A percentile compares a stretch with the other conserved stretches of the same genome.
These are phyloP conservation scores for Morpho deidamia DNA, from an alignment of 2,888 invertebrate species.

Conservation along the genomic window DNA sequence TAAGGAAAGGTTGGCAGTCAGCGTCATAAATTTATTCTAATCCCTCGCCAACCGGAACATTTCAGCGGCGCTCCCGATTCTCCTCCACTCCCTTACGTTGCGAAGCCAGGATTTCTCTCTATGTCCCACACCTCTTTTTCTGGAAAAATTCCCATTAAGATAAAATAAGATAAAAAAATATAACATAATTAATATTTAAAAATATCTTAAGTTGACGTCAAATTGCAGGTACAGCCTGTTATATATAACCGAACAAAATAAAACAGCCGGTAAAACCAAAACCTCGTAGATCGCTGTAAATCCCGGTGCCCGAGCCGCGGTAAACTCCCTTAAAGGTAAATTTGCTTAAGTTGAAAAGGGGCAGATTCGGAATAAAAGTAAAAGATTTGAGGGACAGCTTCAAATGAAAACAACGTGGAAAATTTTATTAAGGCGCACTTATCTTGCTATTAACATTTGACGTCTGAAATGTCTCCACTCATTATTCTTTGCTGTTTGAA, in stretches of 20 bases:
- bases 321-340: slow-evolving; percentile 67
- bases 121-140: too few relatives aligned
- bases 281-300: slow-evolving; percentile 60
- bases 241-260: slow-evolving; percentile 13
- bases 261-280: slow-evolving; percentile 55
- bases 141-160: too few relatives aligned
- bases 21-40: too few relatives aligned
- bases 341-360: slow-evolving; percentile 69
- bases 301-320: slow-evolving; percentile 59
- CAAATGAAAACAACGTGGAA: slow-evolving; percentile 39
- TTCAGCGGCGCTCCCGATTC: too few relatives aligned
- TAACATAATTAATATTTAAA: too few relatives aligned
- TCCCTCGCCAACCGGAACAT: too few relatives aligned
- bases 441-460: slow-evolving; percentile 9
- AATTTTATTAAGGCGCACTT: neutral
- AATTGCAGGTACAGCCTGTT: too few relatives aligned
- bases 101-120: too few relatives aligned
- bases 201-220: too few relatives aligned
- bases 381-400: slow-evolving; percentile 57
- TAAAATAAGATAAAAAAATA: too few relatives aligned
- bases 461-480: slow-evolving; percentile 28
- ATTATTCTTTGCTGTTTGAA: slow-evolving; percentile 35
- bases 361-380: slow-evolving; percentile 53
- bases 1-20: too few relatives aligned
- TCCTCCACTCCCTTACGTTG: too few relatives aligned